These are phyloP conservation scores for Lethocerus indicus DNA, from an alignment of 1,140 invertebrate species.

Conservation along the genomic window DNA sequence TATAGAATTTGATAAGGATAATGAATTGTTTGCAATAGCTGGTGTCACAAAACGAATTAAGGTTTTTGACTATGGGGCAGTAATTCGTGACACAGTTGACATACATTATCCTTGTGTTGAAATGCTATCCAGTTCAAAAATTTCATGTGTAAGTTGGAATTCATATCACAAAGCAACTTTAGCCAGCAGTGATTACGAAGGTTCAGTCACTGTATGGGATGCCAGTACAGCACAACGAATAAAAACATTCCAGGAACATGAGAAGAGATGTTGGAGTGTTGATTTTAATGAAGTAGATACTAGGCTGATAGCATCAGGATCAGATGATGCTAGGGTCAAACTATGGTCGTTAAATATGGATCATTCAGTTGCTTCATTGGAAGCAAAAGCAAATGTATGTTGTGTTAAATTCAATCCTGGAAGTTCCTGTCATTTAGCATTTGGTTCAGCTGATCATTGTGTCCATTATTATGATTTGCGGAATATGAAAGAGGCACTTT, in stretches of 20 bases:
- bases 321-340: constrained; percentile 89
- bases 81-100: constrained; percentile 65
- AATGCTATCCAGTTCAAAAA: constrained; percentile 88
- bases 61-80: constrained; percentile 76
- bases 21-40: constrained; percentile 91
- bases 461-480: constrained; percentile 93
- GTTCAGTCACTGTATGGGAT: constrained; percentile 88
- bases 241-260: constrained; percentile 73
- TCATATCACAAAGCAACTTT: constrained; percentile 78
- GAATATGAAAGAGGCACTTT: constrained; percentile 64
- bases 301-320: constrained; percentile 78
- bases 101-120: constrained; percentile 86
- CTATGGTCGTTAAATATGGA: constrained; percentile 81
- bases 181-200: constrained; percentile 91
- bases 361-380: constrained; percentile 70
- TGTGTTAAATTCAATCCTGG: constrained; percentile 92
- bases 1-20: constrained; percentile 94
- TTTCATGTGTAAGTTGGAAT: constrained; percentile 91
- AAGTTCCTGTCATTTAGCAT: constrained; percentile 72
- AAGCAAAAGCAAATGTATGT: constrained; percentile 89
- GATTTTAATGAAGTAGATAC: constrained; percentile 91
- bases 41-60: constrained; percentile 93
- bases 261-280: constrained; percentile 92
- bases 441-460: constrained; percentile 91
- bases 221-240: constrained; percentile 58